Evolutionary conservation across 2,113 vertebrate genomes (phyloP).

Genomic region (Fregetta grallaria): DNA sequence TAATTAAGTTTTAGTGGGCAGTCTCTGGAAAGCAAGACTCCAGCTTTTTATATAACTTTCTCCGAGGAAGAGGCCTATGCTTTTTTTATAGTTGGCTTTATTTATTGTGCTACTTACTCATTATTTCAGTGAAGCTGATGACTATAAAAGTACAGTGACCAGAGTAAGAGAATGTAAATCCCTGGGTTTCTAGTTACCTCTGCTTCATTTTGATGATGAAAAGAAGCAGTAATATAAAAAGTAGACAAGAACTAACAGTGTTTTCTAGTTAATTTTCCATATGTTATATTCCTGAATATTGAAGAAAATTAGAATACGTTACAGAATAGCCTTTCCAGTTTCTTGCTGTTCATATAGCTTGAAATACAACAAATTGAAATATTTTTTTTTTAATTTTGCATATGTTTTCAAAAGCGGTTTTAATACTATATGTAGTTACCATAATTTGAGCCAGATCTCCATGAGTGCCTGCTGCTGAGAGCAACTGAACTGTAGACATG

Average conservation of each 20-base stretch:
- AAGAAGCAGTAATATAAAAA: neutral
- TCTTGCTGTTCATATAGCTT: neutral
- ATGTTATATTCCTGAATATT: neutral
- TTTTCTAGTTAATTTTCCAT: neutral
- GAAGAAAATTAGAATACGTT: neutral
- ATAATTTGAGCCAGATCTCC: neutral
- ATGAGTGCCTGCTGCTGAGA: neutral
- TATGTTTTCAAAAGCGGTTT: neutral
- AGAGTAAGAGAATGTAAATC: neutral
- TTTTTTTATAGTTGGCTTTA: conserved; percentile 14
- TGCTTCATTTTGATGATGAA: neutral
- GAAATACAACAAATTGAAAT: neutral
- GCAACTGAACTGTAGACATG: neutral
- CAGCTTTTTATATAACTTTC: neutral
- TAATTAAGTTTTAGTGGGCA: conserved; percentile 18
- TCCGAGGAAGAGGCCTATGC: neutral
- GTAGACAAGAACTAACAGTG: neutral
- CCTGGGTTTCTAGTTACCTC: neutral
- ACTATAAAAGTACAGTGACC: neutral
- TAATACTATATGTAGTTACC: neutral
- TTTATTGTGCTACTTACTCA: neutral
- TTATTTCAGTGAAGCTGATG: neutral
- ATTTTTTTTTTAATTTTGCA: neutral
- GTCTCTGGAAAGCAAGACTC: neutral
- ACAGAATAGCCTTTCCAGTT: neutral